A percentile compares a stretch with the other conserved stretches of the same genome.
phyloP scores from a whole-genome alignment of 2,888 invertebrate genomes.

The Hyppa rectilinea region DNA sequence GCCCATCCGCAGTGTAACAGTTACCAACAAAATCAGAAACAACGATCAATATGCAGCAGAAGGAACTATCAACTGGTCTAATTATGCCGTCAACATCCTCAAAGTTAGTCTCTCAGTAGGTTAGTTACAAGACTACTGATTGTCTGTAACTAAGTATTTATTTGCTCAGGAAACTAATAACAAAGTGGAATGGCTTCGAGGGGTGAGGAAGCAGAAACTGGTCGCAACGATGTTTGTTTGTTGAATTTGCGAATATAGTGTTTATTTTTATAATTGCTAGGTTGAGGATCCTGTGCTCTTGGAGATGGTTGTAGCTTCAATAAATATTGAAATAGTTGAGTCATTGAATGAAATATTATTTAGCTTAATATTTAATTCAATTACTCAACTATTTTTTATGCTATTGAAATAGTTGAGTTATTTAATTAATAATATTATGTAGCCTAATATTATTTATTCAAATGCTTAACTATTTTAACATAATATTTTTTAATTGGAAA shows the following conservation, averaged over 20 bases:
- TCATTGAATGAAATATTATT: no score
- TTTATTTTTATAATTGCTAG: slow-evolving; percentile 35
- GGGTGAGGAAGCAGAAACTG: slow-evolving; percentile 50
- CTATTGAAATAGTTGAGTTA: no score
- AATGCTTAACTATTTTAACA: background rate
- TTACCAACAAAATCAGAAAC: slow-evolving; percentile 6
- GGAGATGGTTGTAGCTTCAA: background rate
- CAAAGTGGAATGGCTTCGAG: slow-evolving; percentile 59
- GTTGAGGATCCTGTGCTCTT: background rate
- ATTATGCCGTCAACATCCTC: slow-evolving; percentile 63
- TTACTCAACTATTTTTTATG: no score
- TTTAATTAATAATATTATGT: no score
- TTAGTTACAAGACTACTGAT: slow-evolving; percentile 65
- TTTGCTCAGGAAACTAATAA: slow-evolving; percentile 68
- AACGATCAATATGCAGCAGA: slow-evolving; percentile 51
- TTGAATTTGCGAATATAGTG: slow-evolving; percentile 26
- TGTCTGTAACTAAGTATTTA: slow-evolving; percentile 68
- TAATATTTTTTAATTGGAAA: background rate
- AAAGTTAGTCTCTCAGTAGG: slow-evolving; percentile 56
- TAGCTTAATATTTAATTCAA: no score
- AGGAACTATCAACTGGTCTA: slow-evolving; percentile 54
- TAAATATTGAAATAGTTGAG: no score
- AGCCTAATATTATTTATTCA: no score
- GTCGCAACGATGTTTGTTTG: slow-evolving; percentile 38
- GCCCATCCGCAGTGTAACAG: background rate